A percentile compares a stretch with the other conserved stretches of the same genome.
phyloP scores from a whole-genome alignment of 2,113 vertebrate species.

The Engraulis encrasicolus region DNA sequence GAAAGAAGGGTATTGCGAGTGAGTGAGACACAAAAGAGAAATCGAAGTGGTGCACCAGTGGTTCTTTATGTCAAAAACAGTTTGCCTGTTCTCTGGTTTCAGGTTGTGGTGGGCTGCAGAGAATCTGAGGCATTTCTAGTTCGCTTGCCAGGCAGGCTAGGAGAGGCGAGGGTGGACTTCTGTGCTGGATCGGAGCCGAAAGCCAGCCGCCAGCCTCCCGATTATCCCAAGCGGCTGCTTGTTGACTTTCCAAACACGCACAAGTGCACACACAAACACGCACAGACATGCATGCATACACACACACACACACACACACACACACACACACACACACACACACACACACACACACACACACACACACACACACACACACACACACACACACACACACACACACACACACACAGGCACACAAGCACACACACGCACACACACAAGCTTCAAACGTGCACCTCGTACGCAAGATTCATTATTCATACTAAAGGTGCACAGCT shows the following conservation, averaged over 20 bases:
- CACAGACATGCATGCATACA: too few species aligned
- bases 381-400: neutral
- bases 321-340: too few species aligned
- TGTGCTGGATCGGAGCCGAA: too few species aligned
- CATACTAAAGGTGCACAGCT: constrained; percentile 56
- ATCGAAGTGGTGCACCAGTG: neutral
- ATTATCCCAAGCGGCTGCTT: neutral
- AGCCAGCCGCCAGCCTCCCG: neutral
- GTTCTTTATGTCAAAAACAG: neutral
- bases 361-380: neutral
- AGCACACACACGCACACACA: neutral
- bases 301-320: too few species aligned
- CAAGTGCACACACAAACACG: too few species aligned
- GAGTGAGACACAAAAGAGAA: neutral
- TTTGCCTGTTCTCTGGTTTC: neutral
- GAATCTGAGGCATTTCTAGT: neutral
- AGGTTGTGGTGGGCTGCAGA: neutral
- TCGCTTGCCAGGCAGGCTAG: neutral
- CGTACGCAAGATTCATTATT: constrained; percentile 65
- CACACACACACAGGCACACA: neutral
- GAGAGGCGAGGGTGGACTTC: too few species aligned
- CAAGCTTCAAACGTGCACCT: constrained; percentile 48
- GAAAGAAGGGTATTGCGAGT: neutral
- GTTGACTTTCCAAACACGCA: constrained; percentile 21
- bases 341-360: neutral